phyloP scores from a whole-genome alignment of 2,888 invertebrate genomes.

The Euplexia lucipara region DNA sequence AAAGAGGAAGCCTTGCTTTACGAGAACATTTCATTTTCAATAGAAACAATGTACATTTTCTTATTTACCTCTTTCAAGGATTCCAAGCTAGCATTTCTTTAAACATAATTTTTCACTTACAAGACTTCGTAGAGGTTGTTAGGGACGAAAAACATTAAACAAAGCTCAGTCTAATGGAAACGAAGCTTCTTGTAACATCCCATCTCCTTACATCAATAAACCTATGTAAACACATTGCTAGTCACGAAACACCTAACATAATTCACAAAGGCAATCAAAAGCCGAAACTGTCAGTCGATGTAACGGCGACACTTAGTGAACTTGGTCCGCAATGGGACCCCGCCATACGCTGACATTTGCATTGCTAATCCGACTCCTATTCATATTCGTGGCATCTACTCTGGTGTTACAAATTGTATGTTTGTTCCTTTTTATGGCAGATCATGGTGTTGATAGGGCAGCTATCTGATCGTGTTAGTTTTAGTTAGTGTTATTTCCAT shows the following conservation, averaged over 20 bases:
- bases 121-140: neutral
- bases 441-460: slow-evolving; percentile 50
- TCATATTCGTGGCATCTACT: slow-evolving; percentile 62
- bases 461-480: slow-evolving; percentile 27
- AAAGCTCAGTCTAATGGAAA: neutral
- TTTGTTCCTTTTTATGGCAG: slow-evolving; percentile 58
- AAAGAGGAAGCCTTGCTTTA: too few relatives aligned
- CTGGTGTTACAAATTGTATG: slow-evolving; percentile 56
- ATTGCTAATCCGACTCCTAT: slow-evolving; percentile 68
- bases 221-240: slow-evolving; percentile 43
- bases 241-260: slow-evolving; percentile 61
- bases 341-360: slow-evolving; percentile 64
- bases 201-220: slow-evolving; percentile 32
- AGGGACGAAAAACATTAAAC: neutral
- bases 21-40: too few relatives aligned
- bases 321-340: slow-evolving; percentile 63
- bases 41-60: too few relatives aligned
- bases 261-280: slow-evolving; percentile 68
- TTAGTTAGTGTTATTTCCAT: slow-evolving; percentile 1
- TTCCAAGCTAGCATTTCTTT: too few relatives aligned
- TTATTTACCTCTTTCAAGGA: too few relatives aligned
- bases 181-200: slow-evolving; percentile 6
- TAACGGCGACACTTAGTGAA: slow-evolving; percentile 64
- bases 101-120: too few relatives aligned
- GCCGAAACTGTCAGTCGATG: slow-evolving; percentile 63